Evolutionary conservation across 2,797 vertebrate species (phyloP).

Genomic region (Mormyrus hasselquistii): DNA sequence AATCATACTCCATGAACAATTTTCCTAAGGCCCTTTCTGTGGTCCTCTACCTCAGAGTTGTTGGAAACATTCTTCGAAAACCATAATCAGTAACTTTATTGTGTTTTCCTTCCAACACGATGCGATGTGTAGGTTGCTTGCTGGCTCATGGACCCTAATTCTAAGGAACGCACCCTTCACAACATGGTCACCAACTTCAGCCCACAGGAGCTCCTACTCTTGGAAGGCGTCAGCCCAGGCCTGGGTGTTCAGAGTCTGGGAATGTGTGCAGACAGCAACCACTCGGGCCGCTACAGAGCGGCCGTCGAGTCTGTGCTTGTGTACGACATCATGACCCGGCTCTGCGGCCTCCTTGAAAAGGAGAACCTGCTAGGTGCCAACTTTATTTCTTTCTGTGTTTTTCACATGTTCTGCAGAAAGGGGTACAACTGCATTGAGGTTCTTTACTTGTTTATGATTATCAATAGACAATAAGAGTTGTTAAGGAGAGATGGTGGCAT

Average conservation of each 20-base stretch:
- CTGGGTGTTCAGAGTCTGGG: conserved; percentile 71
- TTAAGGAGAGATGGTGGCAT: neutral
- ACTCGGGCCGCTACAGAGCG: conserved; percentile 77
- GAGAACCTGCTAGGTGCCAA: conserved; percentile 74
- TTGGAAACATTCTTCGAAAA: neutral
- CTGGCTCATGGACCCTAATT: conserved; percentile 85
- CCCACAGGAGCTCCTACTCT: conserved; percentile 71
- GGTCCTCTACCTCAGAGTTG: neutral
- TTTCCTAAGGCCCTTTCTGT: neutral
- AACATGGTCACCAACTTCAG: conserved; percentile 84
- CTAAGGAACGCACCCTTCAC: conserved; percentile 80
- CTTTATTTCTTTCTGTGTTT: neutral
- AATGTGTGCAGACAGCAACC: conserved; percentile 51
- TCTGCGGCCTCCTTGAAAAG: conserved; percentile 66
- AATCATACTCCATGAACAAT: neutral
- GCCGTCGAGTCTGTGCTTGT: conserved; percentile 76
- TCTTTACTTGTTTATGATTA: neutral
- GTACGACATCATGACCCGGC: conserved; percentile 68
- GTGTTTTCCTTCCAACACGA: neutral
- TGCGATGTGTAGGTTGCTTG: conserved; percentile 72
- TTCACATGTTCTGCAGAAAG: neutral
- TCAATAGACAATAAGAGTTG: neutral
- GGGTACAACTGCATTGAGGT: neutral
- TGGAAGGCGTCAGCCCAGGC: conserved; percentile 67
- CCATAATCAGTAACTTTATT: neutral